These are phyloP conservation scores for Drosophila macrothrix DNA, from an alignment of 2,888 invertebrate genomes.

Conservation along the genomic window DNA sequence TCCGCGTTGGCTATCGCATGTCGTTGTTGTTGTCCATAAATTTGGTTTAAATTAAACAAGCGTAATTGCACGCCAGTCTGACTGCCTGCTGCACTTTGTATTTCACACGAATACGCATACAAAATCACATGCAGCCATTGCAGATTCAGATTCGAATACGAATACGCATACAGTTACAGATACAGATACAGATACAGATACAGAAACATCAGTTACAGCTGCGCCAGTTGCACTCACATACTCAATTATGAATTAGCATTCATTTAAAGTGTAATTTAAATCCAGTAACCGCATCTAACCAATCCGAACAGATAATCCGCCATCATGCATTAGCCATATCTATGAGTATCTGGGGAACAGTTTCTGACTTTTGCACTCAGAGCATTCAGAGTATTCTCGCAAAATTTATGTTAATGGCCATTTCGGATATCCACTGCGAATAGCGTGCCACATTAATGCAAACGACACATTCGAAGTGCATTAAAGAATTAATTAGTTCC, in stretches of 20 bases:
- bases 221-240: slow-evolving; percentile 60
- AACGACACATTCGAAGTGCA: slow-evolving; percentile 62
- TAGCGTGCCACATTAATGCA: slow-evolving; percentile 47
- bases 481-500: slow-evolving; percentile 76
- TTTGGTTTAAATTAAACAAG: slow-evolving; percentile 71
- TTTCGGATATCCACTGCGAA: slow-evolving; percentile 41
- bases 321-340: slow-evolving; percentile 71
- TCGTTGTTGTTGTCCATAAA: slow-evolving; percentile 59
- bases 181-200: slow-evolving; percentile 12
- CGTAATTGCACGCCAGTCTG: slow-evolving; percentile 65
- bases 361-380: slow-evolving; percentile 15
- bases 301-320: slow-evolving; percentile 27
- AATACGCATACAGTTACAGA: slow-evolving; percentile 4
- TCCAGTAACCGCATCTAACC: slow-evolving; percentile 47
- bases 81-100: slow-evolving; percentile 24
- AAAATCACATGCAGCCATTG: slow-evolving; percentile 10
- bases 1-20: slow-evolving; percentile 35
- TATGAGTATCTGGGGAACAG: slow-evolving; percentile 26
- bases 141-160: slow-evolving; percentile 9
- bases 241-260: slow-evolving; percentile 82
- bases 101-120: slow-evolving; percentile 16
- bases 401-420: slow-evolving; percentile 63
- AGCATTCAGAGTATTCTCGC: slow-evolving; percentile 12
- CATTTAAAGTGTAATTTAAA: slow-evolving; percentile 82
- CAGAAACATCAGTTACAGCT: slow-evolving; percentile 27